These are phyloP conservation scores for Pyrgilauda ruficollis DNA, from an alignment of 2,113 vertebrate species.

Conservation along the genomic window DNA sequence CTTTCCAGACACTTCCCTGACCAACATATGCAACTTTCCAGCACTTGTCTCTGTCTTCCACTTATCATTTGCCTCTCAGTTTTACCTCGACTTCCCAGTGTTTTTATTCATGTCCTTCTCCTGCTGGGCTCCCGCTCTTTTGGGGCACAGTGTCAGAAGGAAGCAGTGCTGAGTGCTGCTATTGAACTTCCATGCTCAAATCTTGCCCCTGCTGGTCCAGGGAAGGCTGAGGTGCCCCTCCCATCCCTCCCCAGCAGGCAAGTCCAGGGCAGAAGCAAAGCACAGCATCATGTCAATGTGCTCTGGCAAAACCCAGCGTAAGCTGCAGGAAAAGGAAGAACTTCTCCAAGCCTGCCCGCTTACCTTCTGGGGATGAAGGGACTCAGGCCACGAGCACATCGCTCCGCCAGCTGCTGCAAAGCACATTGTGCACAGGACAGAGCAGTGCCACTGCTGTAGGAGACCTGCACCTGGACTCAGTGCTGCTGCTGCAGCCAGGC, in stretches of 20 bases:
- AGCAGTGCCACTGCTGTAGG: not conserved
- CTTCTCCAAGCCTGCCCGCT: not conserved
- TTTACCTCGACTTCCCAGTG: not conserved
- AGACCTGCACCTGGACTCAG: accelerated
- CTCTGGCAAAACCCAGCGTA: not conserved
- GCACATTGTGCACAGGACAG: accelerated
- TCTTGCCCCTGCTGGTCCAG: not conserved
- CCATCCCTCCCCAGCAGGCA: accelerated
- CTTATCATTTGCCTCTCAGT: not conserved
- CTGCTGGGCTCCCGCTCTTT: not conserved
- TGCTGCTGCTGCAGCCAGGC: not conserved
- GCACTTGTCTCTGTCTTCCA: not conserved
- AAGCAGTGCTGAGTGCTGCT: not conserved
- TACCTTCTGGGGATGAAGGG: not conserved
- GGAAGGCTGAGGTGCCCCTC: not conserved
- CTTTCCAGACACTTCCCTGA: not conserved
- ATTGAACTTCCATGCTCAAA: not conserved
- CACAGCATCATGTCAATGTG: not conserved
- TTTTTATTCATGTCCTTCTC: not conserved
- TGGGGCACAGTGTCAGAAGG: accelerated
- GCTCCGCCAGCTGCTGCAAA: not conserved
- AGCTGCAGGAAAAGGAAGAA: not conserved
- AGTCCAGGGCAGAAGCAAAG: not conserved
- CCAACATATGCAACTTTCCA: not conserved
- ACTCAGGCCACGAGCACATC: not conserved